Evolutionary conservation across 2,888 invertebrate genomes (phyloP).

Genomic region (Polylopha cassiicola): DNA sequence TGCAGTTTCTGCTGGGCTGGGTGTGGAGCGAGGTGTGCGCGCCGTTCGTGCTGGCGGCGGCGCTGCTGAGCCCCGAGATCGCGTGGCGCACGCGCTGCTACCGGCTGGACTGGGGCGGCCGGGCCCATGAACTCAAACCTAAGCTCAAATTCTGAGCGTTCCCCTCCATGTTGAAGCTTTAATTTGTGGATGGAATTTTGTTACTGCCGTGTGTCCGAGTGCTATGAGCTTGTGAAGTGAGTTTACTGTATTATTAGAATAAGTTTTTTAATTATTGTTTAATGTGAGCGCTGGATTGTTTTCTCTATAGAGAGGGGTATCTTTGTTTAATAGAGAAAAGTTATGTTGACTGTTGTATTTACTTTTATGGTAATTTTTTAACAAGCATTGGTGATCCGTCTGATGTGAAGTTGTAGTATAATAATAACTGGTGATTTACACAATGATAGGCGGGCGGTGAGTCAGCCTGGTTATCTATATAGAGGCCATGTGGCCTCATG

Average conservation of each 20-base stretch:
- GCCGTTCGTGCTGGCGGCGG: constrained; percentile 91
- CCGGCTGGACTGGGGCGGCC: constrained; percentile 96
- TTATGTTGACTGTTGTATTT: constrained; percentile 18
- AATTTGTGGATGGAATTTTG: constrained; percentile 51
- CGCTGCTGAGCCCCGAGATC: constrained; percentile 91
- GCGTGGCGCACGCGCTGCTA: constrained; percentile 95
- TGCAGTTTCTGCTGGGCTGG: constrained; percentile 97
- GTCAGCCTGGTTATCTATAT: constrained; percentile 17
- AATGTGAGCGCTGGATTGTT: constrained; percentile 44
- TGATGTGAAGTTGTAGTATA: no score
- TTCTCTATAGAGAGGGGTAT: no score
- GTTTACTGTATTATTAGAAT: constrained; percentile 40
- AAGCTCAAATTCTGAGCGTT: constrained; percentile 80
- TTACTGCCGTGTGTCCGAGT: constrained; percentile 14
- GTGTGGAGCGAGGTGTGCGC: constrained; percentile 94
- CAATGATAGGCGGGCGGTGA: constrained; percentile 4
- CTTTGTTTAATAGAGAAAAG: no score
- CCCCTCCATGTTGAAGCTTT: constrained; percentile 54
- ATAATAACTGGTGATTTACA: constrained; percentile 2
- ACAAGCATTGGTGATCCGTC: constrained; percentile 6
- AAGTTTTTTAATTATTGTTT: constrained; percentile 58
- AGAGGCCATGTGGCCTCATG: constrained; percentile 2
- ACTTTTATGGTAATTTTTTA: constrained; percentile 6
- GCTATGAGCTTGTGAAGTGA: constrained; percentile 19
- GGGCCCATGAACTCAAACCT: constrained; percentile 91